Base-by-base conservation (phyloP, 2,888 invertebrate genomes). In the Cryptus viduatorius region DNA sequence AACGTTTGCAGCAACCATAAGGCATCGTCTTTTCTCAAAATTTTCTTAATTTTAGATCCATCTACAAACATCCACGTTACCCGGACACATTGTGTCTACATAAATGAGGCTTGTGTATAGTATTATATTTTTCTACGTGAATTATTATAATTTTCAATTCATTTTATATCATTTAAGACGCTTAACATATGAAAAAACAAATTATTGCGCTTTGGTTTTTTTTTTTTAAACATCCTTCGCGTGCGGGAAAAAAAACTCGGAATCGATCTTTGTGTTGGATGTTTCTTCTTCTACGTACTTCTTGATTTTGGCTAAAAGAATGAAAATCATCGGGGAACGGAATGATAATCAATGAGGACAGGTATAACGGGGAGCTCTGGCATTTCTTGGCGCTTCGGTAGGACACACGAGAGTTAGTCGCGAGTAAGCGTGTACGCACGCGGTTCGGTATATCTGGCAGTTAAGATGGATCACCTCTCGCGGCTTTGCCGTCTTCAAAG, bases 401-500 rank as follows among this genome's bases (percentile, higher is more conserved):
- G 50, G 64, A 75, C 61, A 65, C 50, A 37, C 37, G 37, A 37
- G 64, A 53, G 37, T 7, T 37, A 19, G 44, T 75, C 75, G 75
- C n/a, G 75, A 65, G 50, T 31, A 64, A 76, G 31, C 61, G 48
- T 50, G 19, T 42, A 19, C 29, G 64, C 75, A 10, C 65, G 50
- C 50, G 48, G 64, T 10, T 48, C 50, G 75, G 50, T 37, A 14
- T 37, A 69, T 50, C 56, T 91, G 91, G 90, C 90, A 91, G 90
- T 85, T 89, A 91, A 91, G 92, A 92, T 92, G 90, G 91, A 92
- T 92, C 90, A 91, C 91, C 89, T 75, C 16, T 75, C 16, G 89
- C 89, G 88, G 88, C 79, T 75, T 73, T 71, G 86, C 68, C 88
- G 87, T 89, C 89, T 87, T 90, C 90, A 89, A 90, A 91, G 91